phyloP scores from a whole-genome alignment of 2,797 vertebrate species.

The Pyrocephalus nanus region DNA sequence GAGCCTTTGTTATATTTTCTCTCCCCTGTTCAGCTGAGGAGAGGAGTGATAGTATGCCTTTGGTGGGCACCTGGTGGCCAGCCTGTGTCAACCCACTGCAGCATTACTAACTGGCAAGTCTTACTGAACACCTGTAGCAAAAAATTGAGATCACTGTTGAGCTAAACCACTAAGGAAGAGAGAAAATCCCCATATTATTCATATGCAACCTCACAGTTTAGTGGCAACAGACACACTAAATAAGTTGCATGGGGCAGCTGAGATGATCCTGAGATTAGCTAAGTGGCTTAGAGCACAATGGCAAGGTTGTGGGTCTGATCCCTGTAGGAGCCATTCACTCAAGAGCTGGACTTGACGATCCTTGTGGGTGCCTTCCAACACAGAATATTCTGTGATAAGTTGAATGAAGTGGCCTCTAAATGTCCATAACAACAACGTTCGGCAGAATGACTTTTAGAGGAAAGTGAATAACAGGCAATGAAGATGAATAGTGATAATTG shows the following conservation, averaged over 20 bases:
- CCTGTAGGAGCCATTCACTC: background rate
- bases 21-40: background rate
- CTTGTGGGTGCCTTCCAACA: background rate
- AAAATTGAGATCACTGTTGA: background rate
- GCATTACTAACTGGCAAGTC: background rate
- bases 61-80: background rate
- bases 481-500: background rate
- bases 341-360: background rate
- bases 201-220: background rate
- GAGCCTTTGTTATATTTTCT: background rate
- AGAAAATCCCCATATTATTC: background rate
- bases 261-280: background rate
- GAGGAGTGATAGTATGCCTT: background rate
- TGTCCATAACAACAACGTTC: background rate
- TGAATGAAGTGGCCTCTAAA: background rate
- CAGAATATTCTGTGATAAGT: background rate
- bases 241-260: too few relatives aligned
- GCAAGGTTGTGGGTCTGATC: too few relatives aligned
- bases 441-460: background rate
- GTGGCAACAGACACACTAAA: background rate
- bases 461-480: background rate
- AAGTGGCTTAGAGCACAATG: too few relatives aligned
- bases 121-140: background rate
- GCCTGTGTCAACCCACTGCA: background rate
- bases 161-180: background rate